phyloP scores from a whole-genome alignment of 2,113 vertebrate species.

The Vanacampus margaritifer region DNA sequence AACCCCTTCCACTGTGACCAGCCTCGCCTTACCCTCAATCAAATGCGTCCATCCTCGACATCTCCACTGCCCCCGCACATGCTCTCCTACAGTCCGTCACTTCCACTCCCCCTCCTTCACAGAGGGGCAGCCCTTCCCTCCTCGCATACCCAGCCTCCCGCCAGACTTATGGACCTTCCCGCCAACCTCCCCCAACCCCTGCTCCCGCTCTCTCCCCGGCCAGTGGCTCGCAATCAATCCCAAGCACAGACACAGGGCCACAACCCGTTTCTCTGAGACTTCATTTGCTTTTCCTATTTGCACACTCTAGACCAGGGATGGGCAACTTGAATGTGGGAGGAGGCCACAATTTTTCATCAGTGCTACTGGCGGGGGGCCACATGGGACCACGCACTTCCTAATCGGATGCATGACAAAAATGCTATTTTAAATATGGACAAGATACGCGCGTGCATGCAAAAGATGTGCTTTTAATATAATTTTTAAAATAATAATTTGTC shows the following conservation, averaged over 20 bases:
- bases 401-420: no score
- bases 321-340: no score
- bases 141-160: conserved; percentile 78
- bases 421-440: no score
- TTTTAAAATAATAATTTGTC: no score
- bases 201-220: conserved; percentile 75
- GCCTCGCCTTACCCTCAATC: conserved; percentile 86
- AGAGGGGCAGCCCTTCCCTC: conserved; percentile 75
- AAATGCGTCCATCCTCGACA: conserved; percentile 84
- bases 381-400: no score
- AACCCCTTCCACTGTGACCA: conserved; percentile 89
- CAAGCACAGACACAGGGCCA: conserved; percentile 66
- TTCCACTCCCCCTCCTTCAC: conserved; percentile 83
- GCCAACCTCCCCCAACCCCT: conserved; percentile 79
- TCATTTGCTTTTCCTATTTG: neutral
- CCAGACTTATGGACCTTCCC: conserved; percentile 71
- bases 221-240: conserved; percentile 48
- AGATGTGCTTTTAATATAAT: no score
- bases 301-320: conserved; percentile 6
- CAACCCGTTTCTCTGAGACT: conserved; percentile 74
- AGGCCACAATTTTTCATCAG: no score
- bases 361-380: no score
- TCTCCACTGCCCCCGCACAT: conserved; percentile 73
- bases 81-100: conserved; percentile 83
- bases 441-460: no score